phyloP scores from a whole-genome alignment of 2,888 invertebrate species.

The Phalera bucephala region DNA sequence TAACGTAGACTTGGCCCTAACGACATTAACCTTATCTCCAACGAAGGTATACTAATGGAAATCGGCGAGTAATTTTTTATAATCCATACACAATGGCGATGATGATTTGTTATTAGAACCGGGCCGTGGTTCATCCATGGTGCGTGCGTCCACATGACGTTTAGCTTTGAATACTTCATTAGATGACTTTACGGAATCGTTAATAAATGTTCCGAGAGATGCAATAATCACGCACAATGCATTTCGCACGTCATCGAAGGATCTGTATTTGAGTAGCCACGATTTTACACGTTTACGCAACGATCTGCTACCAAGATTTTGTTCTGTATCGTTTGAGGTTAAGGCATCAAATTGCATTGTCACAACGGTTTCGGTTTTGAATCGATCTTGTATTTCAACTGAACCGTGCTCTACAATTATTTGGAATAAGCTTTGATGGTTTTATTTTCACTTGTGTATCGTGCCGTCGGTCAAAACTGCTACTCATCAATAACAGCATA shows the following conservation, averaged over 20 bases:
- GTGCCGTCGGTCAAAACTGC: background rate
- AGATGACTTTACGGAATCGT: slow-evolving; percentile 68
- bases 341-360: background rate
- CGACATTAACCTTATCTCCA: slow-evolving; percentile 7
- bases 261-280: slow-evolving; percentile 19
- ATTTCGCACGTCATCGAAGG: slow-evolving; percentile 45
- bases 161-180: slow-evolving; percentile 73
- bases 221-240: slow-evolving; percentile 53
- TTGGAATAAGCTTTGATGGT: slow-evolving; percentile 10
- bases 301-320: background rate
- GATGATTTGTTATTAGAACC: slow-evolving; percentile 62
- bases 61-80: slow-evolving; percentile 53
- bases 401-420: slow-evolving; percentile 18
- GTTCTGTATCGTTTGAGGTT: background rate
- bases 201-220: slow-evolving; percentile 52
- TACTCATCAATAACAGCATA: background rate
- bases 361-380: no score
- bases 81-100: slow-evolving; percentile 52
- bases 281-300: slow-evolving; percentile 7
- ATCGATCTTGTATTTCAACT: background rate
- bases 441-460: background rate
- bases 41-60: slow-evolving; percentile 43
- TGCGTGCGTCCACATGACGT: slow-evolving; percentile 31
- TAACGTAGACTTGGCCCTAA: background rate
- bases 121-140: slow-evolving; percentile 40